Percentiles rank a stretch among this genome's conserved stretches.
These are phyloP conservation scores for Amblyjoppa proteus DNA, from an alignment of 2,888 invertebrate species.

Conservation along the genomic window DNA sequence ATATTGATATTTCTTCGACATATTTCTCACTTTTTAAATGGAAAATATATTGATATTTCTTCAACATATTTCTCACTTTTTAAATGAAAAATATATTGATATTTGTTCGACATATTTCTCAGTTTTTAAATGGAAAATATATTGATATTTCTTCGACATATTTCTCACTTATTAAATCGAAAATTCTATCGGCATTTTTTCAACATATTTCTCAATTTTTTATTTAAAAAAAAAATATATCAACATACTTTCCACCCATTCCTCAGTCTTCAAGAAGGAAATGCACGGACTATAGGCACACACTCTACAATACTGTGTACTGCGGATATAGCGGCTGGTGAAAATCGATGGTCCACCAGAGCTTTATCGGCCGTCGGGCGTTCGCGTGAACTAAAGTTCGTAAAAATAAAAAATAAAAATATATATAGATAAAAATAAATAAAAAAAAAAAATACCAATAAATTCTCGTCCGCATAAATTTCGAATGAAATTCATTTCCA, in stretches of 20 bases:
- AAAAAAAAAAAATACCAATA: not conserved
- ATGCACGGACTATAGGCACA: not conserved
- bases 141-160: not conserved
- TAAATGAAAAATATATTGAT: not conserved
- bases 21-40: not conserved
- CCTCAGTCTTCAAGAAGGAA: not conserved
- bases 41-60: not conserved
- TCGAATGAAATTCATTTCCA: not conserved
- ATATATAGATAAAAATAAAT: not conserved
- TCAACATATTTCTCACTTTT: not conserved
- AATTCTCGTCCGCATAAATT: not conserved
- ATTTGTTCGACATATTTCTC: not conserved
- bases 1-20: not conserved
- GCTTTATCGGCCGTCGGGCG: constrained; percentile 39
- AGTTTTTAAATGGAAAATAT: not conserved
- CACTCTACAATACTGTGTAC: not conserved
- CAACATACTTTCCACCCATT: not conserved
- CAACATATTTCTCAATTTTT: not conserved
- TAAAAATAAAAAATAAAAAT: not conserved
- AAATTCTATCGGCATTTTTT: not conserved
- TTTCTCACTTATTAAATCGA: not conserved
- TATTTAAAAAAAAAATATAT: not conserved
- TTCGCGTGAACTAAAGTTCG: not conserved
- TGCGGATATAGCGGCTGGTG: constrained; percentile 12
- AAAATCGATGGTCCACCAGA: constrained; percentile 22